Evolutionary conservation across 2,888 invertebrate genomes (phyloP).

Genomic region (Drosophila affinis): DNA sequence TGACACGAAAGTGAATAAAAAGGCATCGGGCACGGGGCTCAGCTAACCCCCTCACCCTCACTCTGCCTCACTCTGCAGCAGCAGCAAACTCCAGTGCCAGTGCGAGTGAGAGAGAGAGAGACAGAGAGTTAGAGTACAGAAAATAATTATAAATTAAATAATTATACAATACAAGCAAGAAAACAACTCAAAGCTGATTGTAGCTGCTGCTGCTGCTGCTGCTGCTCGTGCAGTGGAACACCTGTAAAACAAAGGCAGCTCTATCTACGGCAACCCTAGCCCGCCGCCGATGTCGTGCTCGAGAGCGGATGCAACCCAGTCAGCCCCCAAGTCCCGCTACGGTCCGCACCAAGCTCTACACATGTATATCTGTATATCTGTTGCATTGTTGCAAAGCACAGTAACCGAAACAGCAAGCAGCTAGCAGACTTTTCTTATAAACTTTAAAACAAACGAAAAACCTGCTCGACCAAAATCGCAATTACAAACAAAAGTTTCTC

Average conservation of each 20-base stretch:
- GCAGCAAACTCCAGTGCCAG: constrained; percentile 28
- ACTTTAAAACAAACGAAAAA: constrained; percentile 51
- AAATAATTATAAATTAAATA: constrained; percentile 76
- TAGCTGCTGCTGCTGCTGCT: constrained; percentile 27
- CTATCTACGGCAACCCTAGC: constrained; percentile 51
- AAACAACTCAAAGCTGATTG: constrained; percentile 64
- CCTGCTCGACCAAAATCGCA: constrained; percentile 69
- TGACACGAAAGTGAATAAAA: constrained; percentile 73
- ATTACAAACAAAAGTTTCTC: constrained; percentile 51
- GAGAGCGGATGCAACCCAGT: constrained; percentile 60
- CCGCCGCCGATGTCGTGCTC: constrained; percentile 55
- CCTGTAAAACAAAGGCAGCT: constrained; percentile 72
- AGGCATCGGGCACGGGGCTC: constrained; percentile 49
- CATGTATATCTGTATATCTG: not conserved
- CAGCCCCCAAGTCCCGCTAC: constrained; percentile 7
- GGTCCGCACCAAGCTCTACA: not conserved
- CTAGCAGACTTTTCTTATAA: constrained; percentile 33
- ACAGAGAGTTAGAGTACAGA: constrained; percentile 45
- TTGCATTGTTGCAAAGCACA: constrained; percentile 1
- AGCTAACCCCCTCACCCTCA: constrained; percentile 3
- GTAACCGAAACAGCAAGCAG: constrained; percentile 28
- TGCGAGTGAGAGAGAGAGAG: constrained; percentile 14
- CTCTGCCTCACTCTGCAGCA: constrained; percentile 27
- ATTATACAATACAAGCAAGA: constrained; percentile 73
- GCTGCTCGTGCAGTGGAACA: constrained; percentile 72